Percentiles rank a stretch among this genome's conserved stretches.
Evolutionary conservation across 2,888 invertebrate genomes (phyloP).

Genomic region (Desoria tigrina): DNA sequence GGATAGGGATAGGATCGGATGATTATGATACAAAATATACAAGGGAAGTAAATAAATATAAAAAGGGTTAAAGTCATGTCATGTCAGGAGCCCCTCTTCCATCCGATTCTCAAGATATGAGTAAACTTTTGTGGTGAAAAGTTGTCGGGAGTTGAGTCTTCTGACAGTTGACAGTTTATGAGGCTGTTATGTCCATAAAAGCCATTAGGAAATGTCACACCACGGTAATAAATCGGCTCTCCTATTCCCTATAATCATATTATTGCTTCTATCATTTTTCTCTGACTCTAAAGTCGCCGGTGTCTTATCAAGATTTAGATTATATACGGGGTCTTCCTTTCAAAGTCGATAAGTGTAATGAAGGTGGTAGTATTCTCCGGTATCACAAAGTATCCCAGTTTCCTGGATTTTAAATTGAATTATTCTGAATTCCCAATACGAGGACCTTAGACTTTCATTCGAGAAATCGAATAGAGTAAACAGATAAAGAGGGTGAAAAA

Average conservation of each 20-base stretch:
- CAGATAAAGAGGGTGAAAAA: too few relatives aligned
- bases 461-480: too few relatives aligned
- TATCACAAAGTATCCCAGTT: too few relatives aligned
- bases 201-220: slow-evolving; percentile 53
- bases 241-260: slow-evolving; percentile 39
- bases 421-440: too few relatives aligned
- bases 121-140: slow-evolving; percentile 38
- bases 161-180: slow-evolving; percentile 52
- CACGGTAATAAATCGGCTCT: slow-evolving; percentile 50
- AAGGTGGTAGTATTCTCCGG: not conserved
- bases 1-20: not conserved
- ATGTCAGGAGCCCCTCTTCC: not conserved
- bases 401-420: too few relatives aligned
- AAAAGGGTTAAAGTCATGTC: too few relatives aligned
- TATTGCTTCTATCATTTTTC: not conserved
- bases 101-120: slow-evolving; percentile 5
- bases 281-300: not conserved
- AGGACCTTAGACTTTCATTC: too few relatives aligned
- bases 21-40: not conserved
- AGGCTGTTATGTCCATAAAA: slow-evolving; percentile 52
- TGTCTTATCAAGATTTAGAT: not conserved
- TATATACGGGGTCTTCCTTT: not conserved
- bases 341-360: not conserved
- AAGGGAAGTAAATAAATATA: too few relatives aligned
- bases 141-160: slow-evolving; percentile 48